Percentiles rank a stretch among this genome's conserved stretches.
Evolutionary conservation across 2,888 invertebrate genomes (phyloP).

Genomic region (Pseudococcus longispinus): DNA sequence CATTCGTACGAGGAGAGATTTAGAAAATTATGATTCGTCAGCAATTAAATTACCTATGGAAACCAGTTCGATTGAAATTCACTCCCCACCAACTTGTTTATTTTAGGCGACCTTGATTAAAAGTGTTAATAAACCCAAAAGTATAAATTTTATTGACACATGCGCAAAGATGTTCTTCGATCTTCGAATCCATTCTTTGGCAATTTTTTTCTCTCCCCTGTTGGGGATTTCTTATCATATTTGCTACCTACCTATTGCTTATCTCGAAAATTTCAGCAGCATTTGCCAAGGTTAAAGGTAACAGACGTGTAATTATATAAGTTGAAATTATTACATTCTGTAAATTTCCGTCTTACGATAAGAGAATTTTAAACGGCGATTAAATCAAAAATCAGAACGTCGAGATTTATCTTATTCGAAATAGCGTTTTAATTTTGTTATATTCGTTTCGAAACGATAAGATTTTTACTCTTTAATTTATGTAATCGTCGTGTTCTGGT

Average conservation of each 20-base stretch:
- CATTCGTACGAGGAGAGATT: background rate
- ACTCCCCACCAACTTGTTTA: background rate
- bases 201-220: background rate
- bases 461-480: background rate
- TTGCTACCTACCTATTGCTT: background rate
- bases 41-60: background rate
- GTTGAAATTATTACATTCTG: slow-evolving; percentile 31
- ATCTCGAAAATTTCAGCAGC: slow-evolving; percentile 36
- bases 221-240: background rate
- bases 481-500: background rate
- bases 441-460: slow-evolving; percentile 1
- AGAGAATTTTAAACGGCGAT: slow-evolving; percentile 26
- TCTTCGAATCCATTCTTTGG: background rate
- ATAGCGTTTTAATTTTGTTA: slow-evolving; percentile 3
- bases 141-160: background rate
- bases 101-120: background rate
- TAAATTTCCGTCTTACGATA: slow-evolving; percentile 39
- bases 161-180: background rate
- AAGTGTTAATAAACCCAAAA: background rate
- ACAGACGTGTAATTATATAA: slow-evolving; percentile 37
- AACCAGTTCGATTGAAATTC: background rate
- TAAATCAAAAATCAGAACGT: slow-evolving; percentile 12
- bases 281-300: slow-evolving; percentile 38
- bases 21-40: background rate
- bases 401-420: background rate